Conservation (phyloP, 2,797 vertebrate genomes). For the Staurois parvus region DNA sequence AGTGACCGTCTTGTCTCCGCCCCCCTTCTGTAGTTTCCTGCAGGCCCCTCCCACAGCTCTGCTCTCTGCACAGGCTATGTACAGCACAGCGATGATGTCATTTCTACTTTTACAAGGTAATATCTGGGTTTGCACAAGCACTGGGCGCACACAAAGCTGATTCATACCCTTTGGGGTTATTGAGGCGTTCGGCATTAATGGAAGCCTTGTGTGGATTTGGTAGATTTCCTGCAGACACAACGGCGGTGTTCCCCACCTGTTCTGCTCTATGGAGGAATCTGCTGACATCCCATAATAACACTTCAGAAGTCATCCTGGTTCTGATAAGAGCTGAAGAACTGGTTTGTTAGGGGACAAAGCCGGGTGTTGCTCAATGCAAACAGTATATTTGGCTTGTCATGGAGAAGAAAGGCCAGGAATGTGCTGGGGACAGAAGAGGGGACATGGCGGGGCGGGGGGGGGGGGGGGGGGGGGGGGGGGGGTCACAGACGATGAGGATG, state of each 20-base stretch:
- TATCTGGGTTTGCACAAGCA: no score
- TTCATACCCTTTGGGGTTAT: no score
- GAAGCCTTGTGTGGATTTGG: no score
- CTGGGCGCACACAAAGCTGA: no score
- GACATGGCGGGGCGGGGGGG: background rate
- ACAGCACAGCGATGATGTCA: no score
- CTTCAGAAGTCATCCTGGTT: background rate
- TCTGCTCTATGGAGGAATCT: conserved; percentile 1
- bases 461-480: background rate
- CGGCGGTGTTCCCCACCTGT: background rate
- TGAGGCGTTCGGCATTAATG: no score
- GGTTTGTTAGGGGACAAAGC: background rate
- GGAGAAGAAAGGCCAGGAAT: background rate
- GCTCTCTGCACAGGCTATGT: no score
- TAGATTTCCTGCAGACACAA: background rate
- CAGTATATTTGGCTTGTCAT: background rate
- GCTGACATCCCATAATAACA: background rate
- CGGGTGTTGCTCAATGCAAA: background rate
- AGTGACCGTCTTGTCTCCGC: no score
- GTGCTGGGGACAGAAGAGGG: background rate
- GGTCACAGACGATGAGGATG: background rate
- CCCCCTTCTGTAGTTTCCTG: no score
- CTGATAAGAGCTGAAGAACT: background rate
- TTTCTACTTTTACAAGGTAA: no score
- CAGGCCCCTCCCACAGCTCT: no score